Evolutionary conservation across 2,888 invertebrate genomes (phyloP), one percentile per base, ranked within the genome.

Genomic region (Chrysolina haemoptera): DNA sequence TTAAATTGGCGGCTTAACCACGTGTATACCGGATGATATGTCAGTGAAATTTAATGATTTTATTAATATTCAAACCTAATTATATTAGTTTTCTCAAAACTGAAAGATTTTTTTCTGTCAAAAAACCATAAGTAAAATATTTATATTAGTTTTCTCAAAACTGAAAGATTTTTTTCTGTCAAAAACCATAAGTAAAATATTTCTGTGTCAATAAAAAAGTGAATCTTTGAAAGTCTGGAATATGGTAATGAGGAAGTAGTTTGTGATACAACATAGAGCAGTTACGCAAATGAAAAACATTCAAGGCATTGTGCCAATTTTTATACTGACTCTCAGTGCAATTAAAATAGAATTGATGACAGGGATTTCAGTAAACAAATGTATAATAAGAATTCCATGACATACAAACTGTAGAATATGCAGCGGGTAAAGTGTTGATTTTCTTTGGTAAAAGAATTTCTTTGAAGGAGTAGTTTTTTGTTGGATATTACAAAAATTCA

Each of bases 241-340:
- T 10, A 48, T 22, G 18, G 20, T 18, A 55, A 55, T 55, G 22
- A 55, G 55, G 55, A 55, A 55, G 55, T 55, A 20, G 55, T 46
- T 46, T 18, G 11, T 18, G 5, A 4, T 22, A 22, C 55, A 46
- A 20, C 18, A 1, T 1, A 10, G 16, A 55, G 0, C 55, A 55
- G 22, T 55, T 55, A 6, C 22, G 20, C 12, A 55, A 55, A 18
- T 22, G 55, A 22, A 46, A 46, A 55, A 55, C 55, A 55, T 20
- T 20, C 22, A 12, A 22, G 55, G 55, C 55, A 55, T 10, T 11
- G 55, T 55, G 55, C 55, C 55, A 55, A 55, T 20, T 22, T 22
- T 55, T 22, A 20, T 11, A 5, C 20, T 20, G 6, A 18, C n/a
- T 55, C 4, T 14, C n/a, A 46, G 35, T 35, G 12, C 14, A 14